Evolutionary conservation across 2,888 invertebrate genomes (phyloP).

Genomic region (Eumacrocentrus americanus): DNA sequence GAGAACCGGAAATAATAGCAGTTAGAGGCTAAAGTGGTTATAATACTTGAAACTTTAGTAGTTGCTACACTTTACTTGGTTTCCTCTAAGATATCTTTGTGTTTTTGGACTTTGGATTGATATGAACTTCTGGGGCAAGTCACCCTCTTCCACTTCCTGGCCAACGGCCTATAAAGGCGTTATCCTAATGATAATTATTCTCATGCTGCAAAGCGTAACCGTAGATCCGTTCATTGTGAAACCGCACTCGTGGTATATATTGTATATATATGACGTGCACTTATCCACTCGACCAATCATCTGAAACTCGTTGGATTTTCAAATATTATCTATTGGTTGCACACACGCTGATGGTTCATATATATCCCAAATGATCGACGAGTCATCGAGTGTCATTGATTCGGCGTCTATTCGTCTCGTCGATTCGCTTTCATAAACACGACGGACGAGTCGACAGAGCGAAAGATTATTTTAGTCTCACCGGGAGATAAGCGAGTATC

Average conservation of each 20-base stretch:
- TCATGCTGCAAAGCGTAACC: conserved; percentile 37
- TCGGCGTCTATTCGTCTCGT: conserved; percentile 54
- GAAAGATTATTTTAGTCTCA: conserved; percentile 11
- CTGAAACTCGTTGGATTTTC: too few species aligned
- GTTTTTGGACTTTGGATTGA: background rate
- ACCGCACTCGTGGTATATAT: conserved; percentile 25
- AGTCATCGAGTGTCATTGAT: conserved; percentile 33
- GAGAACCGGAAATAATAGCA: too few species aligned
- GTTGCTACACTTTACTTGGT: too few species aligned
- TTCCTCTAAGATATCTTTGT: background rate
- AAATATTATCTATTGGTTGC: too few species aligned
- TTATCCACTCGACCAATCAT: conserved; percentile 6
- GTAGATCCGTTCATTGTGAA: conserved; percentile 39
- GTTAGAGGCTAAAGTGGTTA: too few species aligned
- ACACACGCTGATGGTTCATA: background rate
- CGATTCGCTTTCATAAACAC: conserved; percentile 41
- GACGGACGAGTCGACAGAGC: conserved; percentile 27
- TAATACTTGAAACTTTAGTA: too few species aligned
- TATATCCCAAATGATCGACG: conserved; percentile 5
- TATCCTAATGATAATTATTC: conserved; percentile 38
- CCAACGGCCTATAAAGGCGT: conserved; percentile 38
- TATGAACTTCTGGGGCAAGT: conserved; percentile 5
- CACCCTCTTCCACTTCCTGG: conserved; percentile 30
- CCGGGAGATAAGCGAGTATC: conserved; percentile 28
- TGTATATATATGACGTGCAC: conserved; percentile 24